phyloP scores from a whole-genome alignment of 2,113 vertebrate genomes.

The Thoracochromis brauschi region DNA sequence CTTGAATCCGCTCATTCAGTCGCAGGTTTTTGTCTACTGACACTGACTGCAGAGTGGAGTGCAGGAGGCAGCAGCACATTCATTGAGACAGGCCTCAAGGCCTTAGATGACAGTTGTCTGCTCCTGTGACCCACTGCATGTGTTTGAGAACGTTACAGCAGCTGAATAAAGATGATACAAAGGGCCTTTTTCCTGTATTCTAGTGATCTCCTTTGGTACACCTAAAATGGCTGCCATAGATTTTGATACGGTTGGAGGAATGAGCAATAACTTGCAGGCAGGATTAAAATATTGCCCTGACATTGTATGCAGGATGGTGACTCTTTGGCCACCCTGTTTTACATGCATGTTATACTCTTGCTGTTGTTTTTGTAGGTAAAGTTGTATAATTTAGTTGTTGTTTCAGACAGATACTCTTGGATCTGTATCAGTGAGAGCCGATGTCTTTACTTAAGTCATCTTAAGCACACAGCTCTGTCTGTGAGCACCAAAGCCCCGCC shows the following conservation, averaged over 20 bases:
- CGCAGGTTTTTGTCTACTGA: neutral
- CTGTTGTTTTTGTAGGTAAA: neutral
- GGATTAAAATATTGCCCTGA: neutral
- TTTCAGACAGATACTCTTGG: neutral
- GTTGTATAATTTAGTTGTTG: neutral
- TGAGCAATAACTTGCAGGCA: neutral
- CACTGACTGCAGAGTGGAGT: neutral
- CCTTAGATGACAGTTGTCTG: neutral
- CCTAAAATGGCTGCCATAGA: neutral
- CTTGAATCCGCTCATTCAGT: neutral
- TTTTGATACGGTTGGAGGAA: neutral
- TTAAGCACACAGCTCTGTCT: neutral
- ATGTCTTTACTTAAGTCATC: neutral
- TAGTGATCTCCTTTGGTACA: neutral
- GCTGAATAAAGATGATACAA: neutral
- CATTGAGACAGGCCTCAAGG: constrained; percentile 1
- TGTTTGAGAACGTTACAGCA: neutral
- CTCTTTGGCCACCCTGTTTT: neutral
- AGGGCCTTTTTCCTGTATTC: neutral
- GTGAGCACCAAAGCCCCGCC: neutral
- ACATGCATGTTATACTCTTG: neutral
- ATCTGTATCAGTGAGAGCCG: neutral
- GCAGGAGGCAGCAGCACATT: neutral
- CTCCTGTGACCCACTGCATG: neutral
- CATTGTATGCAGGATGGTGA: neutral